phyloP scores from a whole-genome alignment of 1,140 invertebrate genomes.

The Leucophenga varia region DNA sequence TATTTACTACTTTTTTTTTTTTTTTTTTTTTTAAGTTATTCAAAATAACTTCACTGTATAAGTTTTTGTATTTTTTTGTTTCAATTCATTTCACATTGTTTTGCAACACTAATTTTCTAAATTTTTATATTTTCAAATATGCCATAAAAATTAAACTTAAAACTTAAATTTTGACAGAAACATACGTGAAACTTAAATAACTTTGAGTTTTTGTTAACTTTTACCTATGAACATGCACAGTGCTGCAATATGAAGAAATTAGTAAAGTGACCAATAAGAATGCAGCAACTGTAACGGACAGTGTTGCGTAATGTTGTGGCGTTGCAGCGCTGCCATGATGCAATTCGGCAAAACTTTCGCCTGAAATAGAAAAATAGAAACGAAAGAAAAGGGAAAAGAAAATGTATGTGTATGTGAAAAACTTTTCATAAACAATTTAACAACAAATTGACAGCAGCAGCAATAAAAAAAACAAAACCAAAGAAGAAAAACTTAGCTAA shows the following conservation, averaged over 20 bases:
- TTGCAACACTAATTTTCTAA: too few relatives aligned
- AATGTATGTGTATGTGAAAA: background rate
- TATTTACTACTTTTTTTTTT: too few relatives aligned
- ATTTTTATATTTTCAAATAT: too few relatives aligned
- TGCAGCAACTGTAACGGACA: conserved; percentile 8
- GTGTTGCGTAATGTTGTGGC: conserved; percentile 12
- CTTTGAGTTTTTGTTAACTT: conserved; percentile 20
- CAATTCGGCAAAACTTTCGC: conserved; percentile 66
- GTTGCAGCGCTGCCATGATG: conserved; percentile 57
- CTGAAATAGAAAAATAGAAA: conserved; percentile 34
- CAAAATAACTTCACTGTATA: too few relatives aligned
- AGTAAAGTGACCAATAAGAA: too few relatives aligned
- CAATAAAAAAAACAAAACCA: background rate
- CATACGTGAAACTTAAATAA: background rate
- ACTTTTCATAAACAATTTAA: background rate
- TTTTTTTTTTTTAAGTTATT: too few relatives aligned
- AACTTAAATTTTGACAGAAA: too few relatives aligned
- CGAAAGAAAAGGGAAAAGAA: background rate
- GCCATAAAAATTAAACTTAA: too few relatives aligned
- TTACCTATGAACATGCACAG: conserved; percentile 23
- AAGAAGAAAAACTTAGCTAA: background rate
- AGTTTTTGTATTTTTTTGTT: conserved; percentile 9
- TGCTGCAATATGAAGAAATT: conserved; percentile 16
- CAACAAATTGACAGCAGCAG: background rate
- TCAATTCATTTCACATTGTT: too few relatives aligned